Evolutionary conservation across 1,140 invertebrate species (phyloP), one percentile per base, ranked within the genome.

Genomic region (Gryon sp.): DNA sequence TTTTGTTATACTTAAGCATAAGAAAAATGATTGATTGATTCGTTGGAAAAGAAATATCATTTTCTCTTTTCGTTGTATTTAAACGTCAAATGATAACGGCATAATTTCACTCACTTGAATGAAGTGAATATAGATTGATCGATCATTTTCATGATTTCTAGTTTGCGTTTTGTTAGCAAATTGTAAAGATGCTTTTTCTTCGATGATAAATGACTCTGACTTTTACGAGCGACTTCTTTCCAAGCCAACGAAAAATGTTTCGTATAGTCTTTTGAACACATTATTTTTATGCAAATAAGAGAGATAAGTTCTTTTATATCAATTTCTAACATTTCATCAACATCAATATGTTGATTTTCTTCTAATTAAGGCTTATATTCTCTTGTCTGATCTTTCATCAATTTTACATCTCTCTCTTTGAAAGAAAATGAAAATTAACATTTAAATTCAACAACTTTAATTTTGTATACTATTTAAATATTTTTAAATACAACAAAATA

Each of bases 161-260:
- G 24, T 43, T 63, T 46, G 36, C 46, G 12, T 40, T 62, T 52
- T 19, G 60, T 52, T 52, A 52, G 46, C 46, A 46, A 63, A 63
- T 63, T 50, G 22, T 32, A 52, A 41, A 63, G 46, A 63, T 50
- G 36, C 34, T 52, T 50, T 43, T 63, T 46, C 18, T 11, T 24
- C 36, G n/a, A 43, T 65, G 60, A 65, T 65, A 65, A 65, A 65
- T 65, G 60, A 65, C 34, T 41, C 12, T 26, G 24, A 41, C 38
- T 65, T 26, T 62, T 43, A 65, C 26, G 28, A 30, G 11, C 40
- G 41, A 24, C 46, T n/a, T 43, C 20, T 19, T 16, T n/a, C n/a
- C n/a, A n/a, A n/a, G n/a, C n/a, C n/a, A n/a, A n/a, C n/a, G n/a
- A n/a, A n/a, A n/a, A n/a, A 20, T 20, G 8, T 46, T 36, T 38